Percentiles rank a stretch among this genome's conserved stretches.
Evolutionary conservation across 1,140 invertebrate species (phyloP).

Genomic region (Asbolus verrucosus): DNA sequence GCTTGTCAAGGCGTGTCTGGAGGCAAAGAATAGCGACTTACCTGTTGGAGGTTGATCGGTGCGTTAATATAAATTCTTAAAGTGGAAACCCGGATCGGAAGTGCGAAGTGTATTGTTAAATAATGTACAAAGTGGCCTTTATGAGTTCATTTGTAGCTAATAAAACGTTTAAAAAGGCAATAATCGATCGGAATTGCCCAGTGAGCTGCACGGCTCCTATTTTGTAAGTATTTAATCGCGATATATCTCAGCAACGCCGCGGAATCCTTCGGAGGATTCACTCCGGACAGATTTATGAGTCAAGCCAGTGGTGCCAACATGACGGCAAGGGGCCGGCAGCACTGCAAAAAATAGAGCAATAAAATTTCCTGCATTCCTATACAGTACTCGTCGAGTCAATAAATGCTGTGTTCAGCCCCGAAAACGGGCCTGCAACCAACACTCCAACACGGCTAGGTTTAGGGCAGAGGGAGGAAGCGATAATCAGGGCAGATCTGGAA

Average conservation of each 20-base stretch:
- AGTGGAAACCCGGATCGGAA: too few relatives aligned
- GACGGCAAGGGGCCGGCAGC: constrained; percentile 45
- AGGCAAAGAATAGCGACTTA: too few relatives aligned
- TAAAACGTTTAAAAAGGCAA: constrained; percentile 13
- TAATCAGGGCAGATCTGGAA: constrained; percentile 18
- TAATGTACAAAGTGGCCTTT: not conserved
- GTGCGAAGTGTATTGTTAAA: too few relatives aligned
- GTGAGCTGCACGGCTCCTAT: constrained; percentile 18
- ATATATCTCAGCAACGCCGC: constrained; percentile 44
- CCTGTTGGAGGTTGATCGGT: too few relatives aligned
- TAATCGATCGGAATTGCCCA: constrained; percentile 5
- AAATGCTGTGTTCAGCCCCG: constrained; percentile 9
- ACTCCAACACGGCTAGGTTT: too few relatives aligned
- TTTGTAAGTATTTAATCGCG: constrained; percentile 45
- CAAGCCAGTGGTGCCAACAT: constrained; percentile 48
- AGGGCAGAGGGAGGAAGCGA: constrained; percentile 10
- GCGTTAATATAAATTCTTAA: too few relatives aligned
- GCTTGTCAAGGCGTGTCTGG: too few relatives aligned
- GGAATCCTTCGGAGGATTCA: constrained; percentile 44
- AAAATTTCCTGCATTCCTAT: constrained; percentile 50
- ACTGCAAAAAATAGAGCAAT: constrained; percentile 52
- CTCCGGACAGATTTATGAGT: constrained; percentile 50
- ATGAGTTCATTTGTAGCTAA: not conserved
- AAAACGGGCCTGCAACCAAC: not conserved
- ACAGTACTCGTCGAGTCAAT: constrained; percentile 40